Base-by-base conservation (phyloP, 1,140 invertebrate genomes). In the Cyrtorhinus lividipennis region DNA sequence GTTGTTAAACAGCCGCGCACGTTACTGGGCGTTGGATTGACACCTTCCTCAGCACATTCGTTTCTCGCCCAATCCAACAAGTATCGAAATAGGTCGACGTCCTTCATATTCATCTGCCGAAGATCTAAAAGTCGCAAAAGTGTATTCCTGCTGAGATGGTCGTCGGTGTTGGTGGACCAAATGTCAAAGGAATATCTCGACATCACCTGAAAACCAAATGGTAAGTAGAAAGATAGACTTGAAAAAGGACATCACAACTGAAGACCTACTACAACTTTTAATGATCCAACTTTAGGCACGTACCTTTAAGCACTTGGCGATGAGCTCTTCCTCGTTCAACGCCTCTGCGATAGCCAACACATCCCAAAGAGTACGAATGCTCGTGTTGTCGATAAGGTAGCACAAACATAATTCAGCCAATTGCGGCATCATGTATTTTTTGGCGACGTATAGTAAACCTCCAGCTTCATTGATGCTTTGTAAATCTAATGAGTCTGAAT, bases 341-440 rank as follows among this genome's bases (percentile, higher is more conserved):
- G 48, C 56, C 44, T 67, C 66, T n/a, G 67, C 67, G 30, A 68
- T 62, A 3, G 26, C 44, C n/a, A 68, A 30, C 10, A 66, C 56
- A 3, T 68, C 64, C 65, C 66, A 65, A 2, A 68, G 48, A 20
- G 59, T 68, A 24, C 61, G 62, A 22, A 66, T 59, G n/a, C 26
- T 56, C 2, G 61, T 63, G 18, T 63, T 53, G 24, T 62, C 58
- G 3, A 65, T 20, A 1, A 68, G 45, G 61, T 63, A 68, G 38
- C 63, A 27, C 2, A 65, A 23, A 62, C 67, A 68, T 0, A 38
- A 15, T 24, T 59, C 27, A 1, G 65, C 64, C 18, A 73, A 65
- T 24, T 66, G 64, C 1, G 69, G 66, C 22, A 73, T 63, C 56
- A 73, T 66, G 60, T 73, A 73, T 56, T 73, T 73, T 59, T 72